A percentile compares a stretch with the other conserved stretches of the same genome.
Conservation (phyloP, 2,113 vertebrate genomes). For the Pleuronectes platessa region DNA sequence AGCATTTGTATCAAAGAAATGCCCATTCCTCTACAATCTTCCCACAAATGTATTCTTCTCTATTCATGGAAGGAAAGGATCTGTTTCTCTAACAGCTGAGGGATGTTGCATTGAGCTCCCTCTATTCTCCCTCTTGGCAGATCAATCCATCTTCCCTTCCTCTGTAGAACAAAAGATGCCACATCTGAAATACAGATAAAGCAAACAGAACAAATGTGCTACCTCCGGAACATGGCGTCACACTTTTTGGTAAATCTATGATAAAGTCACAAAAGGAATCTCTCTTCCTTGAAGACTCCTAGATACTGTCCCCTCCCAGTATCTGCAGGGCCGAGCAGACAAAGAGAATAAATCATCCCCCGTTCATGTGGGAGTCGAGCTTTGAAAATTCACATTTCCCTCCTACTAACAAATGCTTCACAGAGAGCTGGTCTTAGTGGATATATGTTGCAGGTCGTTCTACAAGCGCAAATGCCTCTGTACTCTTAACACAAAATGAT, state of each 20-base stretch:
- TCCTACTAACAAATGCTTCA: conserved; percentile 22
- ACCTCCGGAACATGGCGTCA: conserved; percentile 48
- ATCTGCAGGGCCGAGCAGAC: conserved; percentile 19
- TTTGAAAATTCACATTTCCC: conserved; percentile 36
- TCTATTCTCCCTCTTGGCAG: conserved; percentile 22
- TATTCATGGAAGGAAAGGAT: background rate
- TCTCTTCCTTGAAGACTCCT: conserved; percentile 43
- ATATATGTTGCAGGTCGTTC: conserved; percentile 2
- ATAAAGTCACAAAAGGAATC: conserved; percentile 63
- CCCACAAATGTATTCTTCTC: conserved; percentile 24
- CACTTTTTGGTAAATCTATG: conserved; percentile 51
- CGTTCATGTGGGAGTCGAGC: conserved; percentile 29
- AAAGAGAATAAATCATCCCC: conserved; percentile 43
- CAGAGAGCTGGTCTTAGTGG: background rate
- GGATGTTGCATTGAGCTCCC: conserved; percentile 32
- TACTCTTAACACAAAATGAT: background rate
- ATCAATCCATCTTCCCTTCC: conserved; percentile 51
- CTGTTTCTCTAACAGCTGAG: conserved; percentile 44
- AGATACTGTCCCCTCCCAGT: conserved; percentile 11
- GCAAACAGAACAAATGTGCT: conserved; percentile 55
- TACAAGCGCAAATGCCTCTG: background rate
- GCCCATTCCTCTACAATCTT: conserved; percentile 23
- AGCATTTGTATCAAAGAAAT: conserved; percentile 25
- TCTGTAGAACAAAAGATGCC: conserved; percentile 52
- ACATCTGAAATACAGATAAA: conserved; percentile 36